Evolutionary conservation across 2,113 vertebrate species (phyloP).

Genomic region (Cyrtonyx montezumae): DNA sequence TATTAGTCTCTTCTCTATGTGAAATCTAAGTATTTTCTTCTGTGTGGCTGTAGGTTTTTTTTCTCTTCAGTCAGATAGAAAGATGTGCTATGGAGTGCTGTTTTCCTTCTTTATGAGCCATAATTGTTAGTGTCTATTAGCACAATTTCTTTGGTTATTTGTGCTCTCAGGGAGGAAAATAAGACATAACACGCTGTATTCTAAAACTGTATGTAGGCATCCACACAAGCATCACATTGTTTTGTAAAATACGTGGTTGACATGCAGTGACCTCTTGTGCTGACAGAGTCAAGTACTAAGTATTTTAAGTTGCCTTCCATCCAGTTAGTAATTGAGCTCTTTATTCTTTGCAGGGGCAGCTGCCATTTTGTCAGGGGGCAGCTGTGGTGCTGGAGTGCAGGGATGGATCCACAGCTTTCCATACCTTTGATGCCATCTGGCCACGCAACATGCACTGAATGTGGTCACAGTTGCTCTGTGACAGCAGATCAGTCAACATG

Average conservation of each 20-base stretch:
- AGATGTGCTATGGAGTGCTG: background rate
- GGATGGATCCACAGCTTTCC: background rate
- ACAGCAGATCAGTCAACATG: rapidly evolving
- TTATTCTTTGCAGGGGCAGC: background rate
- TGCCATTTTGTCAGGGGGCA: background rate
- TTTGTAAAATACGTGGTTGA: background rate
- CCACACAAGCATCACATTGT: background rate
- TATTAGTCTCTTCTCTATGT: background rate
- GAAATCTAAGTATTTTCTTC: background rate
- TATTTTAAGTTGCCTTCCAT: background rate
- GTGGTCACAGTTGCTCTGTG: rapidly evolving
- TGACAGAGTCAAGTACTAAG: background rate
- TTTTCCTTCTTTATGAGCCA: background rate
- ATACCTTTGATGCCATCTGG: background rate
- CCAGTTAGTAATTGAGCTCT: background rate
- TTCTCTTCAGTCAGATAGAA: background rate
- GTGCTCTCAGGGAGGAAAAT: background rate
- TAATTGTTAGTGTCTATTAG: background rate
- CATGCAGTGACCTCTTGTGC: rapidly evolving
- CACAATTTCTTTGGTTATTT: background rate
- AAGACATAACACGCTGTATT: background rate
- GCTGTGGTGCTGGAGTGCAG: rapidly evolving
- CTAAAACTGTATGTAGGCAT: background rate
- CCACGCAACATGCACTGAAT: rapidly evolving
- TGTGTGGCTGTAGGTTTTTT: background rate